Conservation (phyloP, 2,888 invertebrate genomes). For the Dynastes grantii region DNA sequence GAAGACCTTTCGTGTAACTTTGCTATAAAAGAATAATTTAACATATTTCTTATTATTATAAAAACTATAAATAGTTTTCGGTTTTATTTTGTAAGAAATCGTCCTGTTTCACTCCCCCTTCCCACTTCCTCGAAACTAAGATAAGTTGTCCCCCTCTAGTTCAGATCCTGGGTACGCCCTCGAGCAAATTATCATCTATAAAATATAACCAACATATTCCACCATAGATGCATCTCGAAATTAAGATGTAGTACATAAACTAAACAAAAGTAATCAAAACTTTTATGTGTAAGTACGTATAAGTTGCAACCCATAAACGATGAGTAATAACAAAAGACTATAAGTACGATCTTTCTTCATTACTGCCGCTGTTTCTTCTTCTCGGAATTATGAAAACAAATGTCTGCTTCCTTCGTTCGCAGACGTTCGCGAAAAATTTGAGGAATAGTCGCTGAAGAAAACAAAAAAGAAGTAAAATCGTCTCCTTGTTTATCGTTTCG, state of each 20-base stretch:
- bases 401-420: neutral
- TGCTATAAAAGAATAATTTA: no score
- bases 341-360: slow-evolving; percentile 5
- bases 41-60: no score
- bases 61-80: no score
- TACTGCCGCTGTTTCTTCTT: neutral
- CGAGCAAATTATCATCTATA: no score
- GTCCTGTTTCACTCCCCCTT: no score
- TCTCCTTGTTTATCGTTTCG: slow-evolving; percentile 16
- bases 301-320: neutral
- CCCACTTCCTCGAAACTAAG: no score
- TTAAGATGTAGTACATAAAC: slow-evolving; percentile 5
- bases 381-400: slow-evolving; percentile 7
- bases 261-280: slow-evolving; percentile 17
- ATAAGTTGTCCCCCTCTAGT: no score
- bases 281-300: neutral
- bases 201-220: no score
- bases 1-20: no score
- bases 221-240: neutral
- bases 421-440: slow-evolving; percentile 3
- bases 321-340: neutral
- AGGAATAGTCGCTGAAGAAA: neutral
- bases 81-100: no score
- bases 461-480: neutral
- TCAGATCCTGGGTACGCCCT: no score